phyloP scores from a whole-genome alignment of 1,140 invertebrate species.

The Andrena cerasifolii region DNA sequence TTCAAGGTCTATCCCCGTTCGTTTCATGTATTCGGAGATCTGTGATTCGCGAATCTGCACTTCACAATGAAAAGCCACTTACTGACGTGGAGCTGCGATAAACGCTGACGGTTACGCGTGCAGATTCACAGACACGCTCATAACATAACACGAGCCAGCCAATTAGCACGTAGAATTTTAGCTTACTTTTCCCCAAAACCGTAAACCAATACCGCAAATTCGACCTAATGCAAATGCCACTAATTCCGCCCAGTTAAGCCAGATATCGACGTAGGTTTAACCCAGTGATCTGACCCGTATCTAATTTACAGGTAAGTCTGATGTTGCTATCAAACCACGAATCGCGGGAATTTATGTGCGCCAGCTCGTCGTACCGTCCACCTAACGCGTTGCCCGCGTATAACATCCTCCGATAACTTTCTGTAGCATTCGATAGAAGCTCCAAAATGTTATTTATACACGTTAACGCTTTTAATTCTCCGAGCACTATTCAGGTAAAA shows the following conservation, averaged over 20 bases:
- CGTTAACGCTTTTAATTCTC: too few species aligned
- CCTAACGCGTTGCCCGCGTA: neutral
- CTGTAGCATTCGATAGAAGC: too few species aligned
- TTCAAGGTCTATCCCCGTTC: too few species aligned
- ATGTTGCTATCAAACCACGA: conserved; percentile 18
- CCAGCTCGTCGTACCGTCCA: neutral
- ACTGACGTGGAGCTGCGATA: conserved; percentile 13
- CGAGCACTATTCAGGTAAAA: too few species aligned
- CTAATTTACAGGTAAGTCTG: conserved; percentile 51
- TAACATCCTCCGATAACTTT: neutral
- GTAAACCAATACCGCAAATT: conserved; percentile 48
- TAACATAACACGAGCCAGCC: conserved; percentile 17
- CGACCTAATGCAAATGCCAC: conserved; percentile 45
- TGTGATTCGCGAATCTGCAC: neutral
- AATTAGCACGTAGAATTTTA: conserved; percentile 49
- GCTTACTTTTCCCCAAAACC: conserved; percentile 38
- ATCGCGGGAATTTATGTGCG: conserved; percentile 13
- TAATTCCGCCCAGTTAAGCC: conserved; percentile 43
- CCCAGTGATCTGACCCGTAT: conserved; percentile 50
- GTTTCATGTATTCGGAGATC: too few species aligned
- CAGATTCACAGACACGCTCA: conserved; percentile 16
- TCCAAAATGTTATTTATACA: neutral
- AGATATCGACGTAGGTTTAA: conserved; percentile 53
- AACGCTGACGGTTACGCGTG: neutral
- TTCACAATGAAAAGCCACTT: conserved; percentile 27